phyloP scores from a whole-genome alignment of 1,140 invertebrate genomes.

The Lepidotrigona ventralis region DNA sequence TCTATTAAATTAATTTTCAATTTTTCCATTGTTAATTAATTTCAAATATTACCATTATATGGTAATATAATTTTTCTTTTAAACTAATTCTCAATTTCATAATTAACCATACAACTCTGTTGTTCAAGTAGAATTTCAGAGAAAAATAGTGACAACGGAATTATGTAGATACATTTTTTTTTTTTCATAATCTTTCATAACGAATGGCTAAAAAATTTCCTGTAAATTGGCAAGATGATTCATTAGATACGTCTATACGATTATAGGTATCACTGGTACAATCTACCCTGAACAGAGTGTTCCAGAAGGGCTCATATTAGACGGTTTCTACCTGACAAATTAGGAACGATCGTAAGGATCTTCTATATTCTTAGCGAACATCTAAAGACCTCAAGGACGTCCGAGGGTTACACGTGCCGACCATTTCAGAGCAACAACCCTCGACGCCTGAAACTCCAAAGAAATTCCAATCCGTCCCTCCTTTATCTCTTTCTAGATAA shows the following conservation, averaged over 20 bases:
- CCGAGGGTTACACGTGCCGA: slow-evolving; percentile 41
- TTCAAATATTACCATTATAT: no score
- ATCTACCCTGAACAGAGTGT: neutral
- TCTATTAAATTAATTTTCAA: no score
- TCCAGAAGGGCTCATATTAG: neutral
- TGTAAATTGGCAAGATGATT: neutral
- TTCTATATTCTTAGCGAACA: slow-evolving; percentile 4
- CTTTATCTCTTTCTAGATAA: slow-evolving; percentile 1
- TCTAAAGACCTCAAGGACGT: slow-evolving; percentile 35
- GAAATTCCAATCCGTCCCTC: slow-evolving; percentile 32
- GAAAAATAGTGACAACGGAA: neutral
- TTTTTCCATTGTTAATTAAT: no score
- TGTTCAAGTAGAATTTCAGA: neutral
- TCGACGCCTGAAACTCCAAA: slow-evolving; percentile 6
- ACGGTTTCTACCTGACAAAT: slow-evolving; percentile 5
- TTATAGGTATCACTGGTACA: neutral
- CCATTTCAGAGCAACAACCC: slow-evolving; percentile 44
- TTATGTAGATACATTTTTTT: neutral
- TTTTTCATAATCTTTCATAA: neutral
- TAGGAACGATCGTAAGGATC: slow-evolving; percentile 13
- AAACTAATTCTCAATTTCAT: no score
- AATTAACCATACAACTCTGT: no score
- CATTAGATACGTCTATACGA: neutral
- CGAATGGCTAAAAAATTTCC: neutral
- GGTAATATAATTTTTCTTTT: no score